phyloP scores from a whole-genome alignment of 2,113 vertebrate species.

The Ramphastos sulfuratus region DNA sequence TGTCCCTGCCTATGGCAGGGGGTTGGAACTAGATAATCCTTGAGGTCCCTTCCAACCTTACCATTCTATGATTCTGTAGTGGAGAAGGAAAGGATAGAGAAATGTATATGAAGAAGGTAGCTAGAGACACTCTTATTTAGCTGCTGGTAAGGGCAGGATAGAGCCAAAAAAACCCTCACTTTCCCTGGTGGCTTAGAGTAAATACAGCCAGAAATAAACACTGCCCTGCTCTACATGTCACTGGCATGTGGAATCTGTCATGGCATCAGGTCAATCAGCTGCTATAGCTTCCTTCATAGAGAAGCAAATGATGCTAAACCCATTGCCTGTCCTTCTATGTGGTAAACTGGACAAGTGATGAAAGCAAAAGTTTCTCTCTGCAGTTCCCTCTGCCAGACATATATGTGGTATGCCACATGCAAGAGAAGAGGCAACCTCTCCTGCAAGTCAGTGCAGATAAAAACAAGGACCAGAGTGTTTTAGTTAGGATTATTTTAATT shows the following conservation, averaged over 20 bases:
- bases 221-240: background rate
- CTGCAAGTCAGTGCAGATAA: background rate
- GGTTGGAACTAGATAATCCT: too few species aligned
- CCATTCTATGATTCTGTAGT: too few species aligned
- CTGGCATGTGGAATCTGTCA: background rate
- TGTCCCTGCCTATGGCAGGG: too few species aligned
- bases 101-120: background rate
- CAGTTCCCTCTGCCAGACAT: background rate
- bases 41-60: too few species aligned
- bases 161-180: rapidly evolving
- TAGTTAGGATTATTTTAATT: background rate
- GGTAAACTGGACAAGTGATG: background rate
- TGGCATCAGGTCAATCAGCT: background rate
- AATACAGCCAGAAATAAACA: background rate
- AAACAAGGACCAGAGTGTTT: background rate
- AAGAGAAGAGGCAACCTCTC: background rate
- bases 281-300: background rate
- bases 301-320: background rate
- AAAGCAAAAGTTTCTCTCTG: background rate
- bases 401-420: background rate
- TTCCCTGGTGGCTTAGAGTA: background rate
- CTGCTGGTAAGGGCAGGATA: background rate
- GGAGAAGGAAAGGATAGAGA: too few species aligned
- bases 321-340: background rate
- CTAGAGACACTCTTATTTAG: background rate